Evolutionary conservation across 2,113 vertebrate genomes (phyloP).

Genomic region (Aegotheles bennettii): DNA sequence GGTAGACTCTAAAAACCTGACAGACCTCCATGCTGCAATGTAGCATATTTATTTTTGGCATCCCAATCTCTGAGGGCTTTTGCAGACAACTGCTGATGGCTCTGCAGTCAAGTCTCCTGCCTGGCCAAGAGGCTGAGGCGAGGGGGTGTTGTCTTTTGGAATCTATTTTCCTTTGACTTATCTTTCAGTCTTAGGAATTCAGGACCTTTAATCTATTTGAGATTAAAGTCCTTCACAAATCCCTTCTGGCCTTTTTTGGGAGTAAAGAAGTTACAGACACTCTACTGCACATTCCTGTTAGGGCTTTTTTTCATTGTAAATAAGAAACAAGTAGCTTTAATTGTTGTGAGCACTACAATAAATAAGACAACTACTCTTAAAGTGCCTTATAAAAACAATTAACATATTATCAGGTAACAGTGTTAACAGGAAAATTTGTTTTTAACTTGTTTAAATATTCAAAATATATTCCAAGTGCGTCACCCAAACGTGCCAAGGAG

Average conservation of each 20-base stretch:
- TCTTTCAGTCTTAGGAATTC: slow-evolving; percentile 60
- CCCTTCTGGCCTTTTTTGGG: slow-evolving; percentile 46
- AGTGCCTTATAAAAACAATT: slow-evolving; percentile 32
- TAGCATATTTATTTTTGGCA: not conserved
- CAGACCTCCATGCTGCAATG: not conserved
- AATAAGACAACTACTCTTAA: not conserved
- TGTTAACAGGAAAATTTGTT: not conserved
- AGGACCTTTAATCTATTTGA: slow-evolving; percentile 58
- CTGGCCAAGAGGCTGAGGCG: not conserved
- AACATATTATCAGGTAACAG: slow-evolving; percentile 29
- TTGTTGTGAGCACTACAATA: not conserved
- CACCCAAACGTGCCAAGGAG: not conserved
- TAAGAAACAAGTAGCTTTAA: slow-evolving; percentile 20
- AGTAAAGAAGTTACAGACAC: slow-evolving; percentile 44
- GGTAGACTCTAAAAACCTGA: not conserved
- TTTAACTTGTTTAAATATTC: slow-evolving; percentile 18
- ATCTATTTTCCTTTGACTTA: slow-evolving; percentile 60
- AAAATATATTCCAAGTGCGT: not conserved
- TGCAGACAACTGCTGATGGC: not conserved
- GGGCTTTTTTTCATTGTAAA: not conserved
- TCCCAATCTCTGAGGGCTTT: not conserved
- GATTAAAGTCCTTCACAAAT: slow-evolving; percentile 64
- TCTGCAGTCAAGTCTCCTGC: not conserved
- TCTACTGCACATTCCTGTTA: slow-evolving; percentile 23
- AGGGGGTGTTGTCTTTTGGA: slow-evolving; percentile 46